Evolutionary conservation across 2,797 vertebrate species (phyloP), one percentile per base, ranked within the genome.

Genomic region (Cossypha heuglini): DNA sequence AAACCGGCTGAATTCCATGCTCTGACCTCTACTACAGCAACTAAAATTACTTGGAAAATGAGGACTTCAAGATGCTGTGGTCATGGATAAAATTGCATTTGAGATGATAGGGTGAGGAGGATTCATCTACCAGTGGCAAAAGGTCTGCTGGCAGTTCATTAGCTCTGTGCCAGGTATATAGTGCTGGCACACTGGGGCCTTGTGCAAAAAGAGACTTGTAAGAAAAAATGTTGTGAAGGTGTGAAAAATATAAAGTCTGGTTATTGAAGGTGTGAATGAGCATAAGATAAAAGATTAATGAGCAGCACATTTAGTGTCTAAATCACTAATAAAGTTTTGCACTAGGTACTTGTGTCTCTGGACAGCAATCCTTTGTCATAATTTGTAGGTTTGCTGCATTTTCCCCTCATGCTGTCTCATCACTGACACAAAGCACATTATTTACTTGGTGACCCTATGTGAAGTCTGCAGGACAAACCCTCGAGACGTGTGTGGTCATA

Each of bases 131-230:
- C 48, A 26, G 19, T 67, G 51, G 57, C 68, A 73, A 84, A 76
- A 66, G 28, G 40, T 58, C 57, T 79, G 48, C 42, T 69, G 26
- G 15, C 16, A 64, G 38, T 49, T 79, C 17, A 31, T 35, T n/a
- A 69, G 66, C 42, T 85, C 22, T 22, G 20, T n/a, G 40, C 26
- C 21, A 35, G 18, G 16, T 81, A 38, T 49, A 20, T 18, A 77
- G 21, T 3, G 4, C 52, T 28, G 45, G 22, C 14, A 55, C 2
- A 1, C 0, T 10, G 8, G 13, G 16, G 4, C 15, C 61, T 76
- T 28, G 21, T 13, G 11, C 40, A 38, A 46, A 75, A 84, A 29
- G n/a, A 54, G 11, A 2, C 4, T 66, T 38, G 35, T 19, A 57
- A 24, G 37, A 26, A 49, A 72, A 68, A 59, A 8, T 6, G 13